Evolutionary conservation across 1,140 invertebrate species (phyloP).

Genomic region (Lucilia cuprina): DNA sequence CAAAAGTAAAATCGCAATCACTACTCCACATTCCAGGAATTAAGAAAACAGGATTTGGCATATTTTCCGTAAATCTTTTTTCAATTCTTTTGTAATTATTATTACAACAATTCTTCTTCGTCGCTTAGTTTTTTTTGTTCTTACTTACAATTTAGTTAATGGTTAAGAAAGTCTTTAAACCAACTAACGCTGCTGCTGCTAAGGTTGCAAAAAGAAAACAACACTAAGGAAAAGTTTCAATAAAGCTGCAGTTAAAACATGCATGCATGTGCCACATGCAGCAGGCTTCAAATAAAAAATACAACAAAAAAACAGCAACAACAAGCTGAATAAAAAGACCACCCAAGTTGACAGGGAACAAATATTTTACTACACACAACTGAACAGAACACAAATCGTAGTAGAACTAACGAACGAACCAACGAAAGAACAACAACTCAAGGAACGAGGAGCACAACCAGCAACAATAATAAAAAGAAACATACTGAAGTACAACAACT

Average conservation of each 20-base stretch:
- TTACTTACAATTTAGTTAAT: background rate
- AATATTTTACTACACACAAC: slow-evolving; percentile 36
- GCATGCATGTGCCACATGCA: background rate
- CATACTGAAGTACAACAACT: background rate
- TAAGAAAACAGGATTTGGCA: background rate
- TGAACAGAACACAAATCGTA: background rate
- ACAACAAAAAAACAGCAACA: background rate
- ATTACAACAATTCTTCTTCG: background rate
- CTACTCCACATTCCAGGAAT: background rate
- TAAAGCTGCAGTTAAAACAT: background rate
- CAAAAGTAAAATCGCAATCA: background rate
- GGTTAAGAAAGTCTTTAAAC: background rate
- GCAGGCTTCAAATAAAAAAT: background rate
- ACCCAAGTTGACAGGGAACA: slow-evolving; percentile 62
- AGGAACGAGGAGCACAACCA: slow-evolving; percentile 19
- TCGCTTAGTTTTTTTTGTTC: too few species aligned
- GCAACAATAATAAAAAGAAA: background rate
- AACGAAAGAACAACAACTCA: too few species aligned
- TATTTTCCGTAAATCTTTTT: too few species aligned
- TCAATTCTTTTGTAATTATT: background rate
- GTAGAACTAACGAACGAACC: slow-evolving; percentile 37
- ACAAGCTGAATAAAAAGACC: slow-evolving; percentile 43
- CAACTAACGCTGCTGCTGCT: background rate
- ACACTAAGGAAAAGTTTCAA: background rate
- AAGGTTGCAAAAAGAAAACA: background rate